Base-by-base conservation (phyloP, 2,888 invertebrate genomes). In the Parnassius apollo region DNA sequence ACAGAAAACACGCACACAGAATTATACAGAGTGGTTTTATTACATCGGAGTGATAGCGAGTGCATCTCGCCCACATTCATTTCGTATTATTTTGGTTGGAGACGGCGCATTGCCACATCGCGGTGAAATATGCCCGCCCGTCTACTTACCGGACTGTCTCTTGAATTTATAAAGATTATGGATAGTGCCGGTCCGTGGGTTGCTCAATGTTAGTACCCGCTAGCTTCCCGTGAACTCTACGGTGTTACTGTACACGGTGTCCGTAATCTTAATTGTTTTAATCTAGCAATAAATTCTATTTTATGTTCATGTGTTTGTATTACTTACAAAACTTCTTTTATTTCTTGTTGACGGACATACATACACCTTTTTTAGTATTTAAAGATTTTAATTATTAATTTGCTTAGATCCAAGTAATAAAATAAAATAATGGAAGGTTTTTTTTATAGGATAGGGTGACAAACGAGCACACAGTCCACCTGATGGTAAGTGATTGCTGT, bases 11-110 rank as follows among this genome's bases (percentile, higher is more conserved):
- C 11, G 2, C 9, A n/a, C 12, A 8, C 12, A 51, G n/a, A 53
- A 54, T 8, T 48, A 13, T 10, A 44, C 55, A 13, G 55, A 61
- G 56, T 22, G 25, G 2, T 35, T 11, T 59, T 58, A 45, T 44
- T 55, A 13, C 52, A 59, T 57, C 64, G 3, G 8, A 9, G 64
- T 52, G 11, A 9, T 22, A 65, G 64, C 72, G 77, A 87, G 86
- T 87, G 86, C 88, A 87, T 82, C 79, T 76, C 84, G 77, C 88
- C 85, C 84, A 87, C 88, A 73, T 80, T 65, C 67, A 67, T 73
- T 74, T 72, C 69, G 76, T 82, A 85, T 82, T 86, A 85, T 85
- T 85, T 85, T 69, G 68, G 85, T 83, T 81, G 80, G 78, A 77
- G 83, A 78, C 72, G 64, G 72, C 61, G 61, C 66, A 77, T 85